Base-by-base conservation (phyloP, 53 echinoderm and acorn worm genomes). In the Patiria pectinifera region DNA sequence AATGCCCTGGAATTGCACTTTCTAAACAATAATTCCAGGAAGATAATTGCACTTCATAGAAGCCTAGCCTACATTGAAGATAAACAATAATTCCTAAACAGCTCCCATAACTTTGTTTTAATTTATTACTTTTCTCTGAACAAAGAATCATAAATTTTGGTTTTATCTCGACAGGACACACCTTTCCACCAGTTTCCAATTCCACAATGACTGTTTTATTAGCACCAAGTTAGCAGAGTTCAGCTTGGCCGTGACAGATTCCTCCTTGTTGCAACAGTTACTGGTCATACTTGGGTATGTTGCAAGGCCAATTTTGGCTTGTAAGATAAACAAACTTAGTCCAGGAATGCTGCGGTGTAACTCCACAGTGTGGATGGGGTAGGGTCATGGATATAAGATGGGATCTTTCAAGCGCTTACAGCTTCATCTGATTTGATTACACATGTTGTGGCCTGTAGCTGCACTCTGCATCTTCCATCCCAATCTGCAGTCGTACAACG, bases 321-420 rank as follows among this genome's bases (percentile, higher is more conserved):
- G 26, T 71, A 78, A 86, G 86, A 71, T 86, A 86, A 86, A 86
- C 75, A 86, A 86, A 86, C 86, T 72, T 14, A 23, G 86, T 86
- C 71, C 21, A 47, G 86, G 86, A 71, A 86, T 86, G 86, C 86
- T 46, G 86, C 23, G 62, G 86, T 86, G 74, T 12, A 53, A 46
- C 46, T 71, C 72, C 18, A 47, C 45, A 71, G 85, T 22, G 69
- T 47, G 25, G 62, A 62, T 60, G 85, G 85, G 74, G 47, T 4
- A 48, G 86, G 86, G 86, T 86, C 86, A 86, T 71, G 86, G 74
- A 49, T 49, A 15, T 59, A 44, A 85, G 85, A 85, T 74, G 48
- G 74, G 86, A 86, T 85, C 85, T 85, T 85, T 85, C 85, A 85
- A n/a, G 49, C 13, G 7, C 11, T 49, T 74, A 74, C 86, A 72